A percentile compares a stretch with the other conserved stretches of the same genome.
Conservation (phyloP, 2,797 vertebrate species). For the Poecilia picta region DNA sequence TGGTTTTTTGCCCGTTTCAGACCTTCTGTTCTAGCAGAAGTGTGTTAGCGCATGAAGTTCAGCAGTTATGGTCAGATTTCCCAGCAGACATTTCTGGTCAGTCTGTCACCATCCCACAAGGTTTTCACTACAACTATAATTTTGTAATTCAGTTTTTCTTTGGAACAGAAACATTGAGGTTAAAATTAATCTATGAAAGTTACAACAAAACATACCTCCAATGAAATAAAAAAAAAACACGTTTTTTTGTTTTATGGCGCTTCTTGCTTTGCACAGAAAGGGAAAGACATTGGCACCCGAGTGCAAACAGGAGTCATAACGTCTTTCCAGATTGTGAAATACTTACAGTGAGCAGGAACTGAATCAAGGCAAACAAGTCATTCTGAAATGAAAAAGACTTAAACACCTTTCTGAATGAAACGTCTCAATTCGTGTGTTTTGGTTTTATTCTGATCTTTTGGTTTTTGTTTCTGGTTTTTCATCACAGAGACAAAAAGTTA, state of each 20-base stretch:
- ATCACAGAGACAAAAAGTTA: not conserved
- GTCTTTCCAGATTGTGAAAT: not conserved
- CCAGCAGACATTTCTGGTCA: not conserved
- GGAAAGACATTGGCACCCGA: slow-evolving; percentile 9
- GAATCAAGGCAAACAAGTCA: not conserved
- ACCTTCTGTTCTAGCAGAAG: not conserved
- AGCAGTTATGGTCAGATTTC: not conserved
- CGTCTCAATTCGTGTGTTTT: not conserved
- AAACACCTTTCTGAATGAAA: not conserved
- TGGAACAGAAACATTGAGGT: not conserved
- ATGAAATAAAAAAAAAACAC: not conserved
- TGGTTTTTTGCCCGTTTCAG: not conserved
- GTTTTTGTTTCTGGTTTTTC: not conserved
- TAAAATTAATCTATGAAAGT: not conserved
- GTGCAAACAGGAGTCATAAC: not conserved
- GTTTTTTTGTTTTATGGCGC: not conserved
- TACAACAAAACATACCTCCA: not conserved
- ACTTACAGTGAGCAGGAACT: not conserved
- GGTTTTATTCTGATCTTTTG: not conserved
- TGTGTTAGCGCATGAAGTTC: not conserved
- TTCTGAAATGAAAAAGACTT: not conserved
- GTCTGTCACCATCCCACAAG: not conserved
- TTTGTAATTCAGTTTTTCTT: not conserved
- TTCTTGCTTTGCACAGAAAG: not conserved
- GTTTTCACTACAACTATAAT: not conserved